These are phyloP conservation scores for Eriocheir sinensis DNA, from an alignment of 1,140 invertebrate species.

Conservation along the genomic window DNA sequence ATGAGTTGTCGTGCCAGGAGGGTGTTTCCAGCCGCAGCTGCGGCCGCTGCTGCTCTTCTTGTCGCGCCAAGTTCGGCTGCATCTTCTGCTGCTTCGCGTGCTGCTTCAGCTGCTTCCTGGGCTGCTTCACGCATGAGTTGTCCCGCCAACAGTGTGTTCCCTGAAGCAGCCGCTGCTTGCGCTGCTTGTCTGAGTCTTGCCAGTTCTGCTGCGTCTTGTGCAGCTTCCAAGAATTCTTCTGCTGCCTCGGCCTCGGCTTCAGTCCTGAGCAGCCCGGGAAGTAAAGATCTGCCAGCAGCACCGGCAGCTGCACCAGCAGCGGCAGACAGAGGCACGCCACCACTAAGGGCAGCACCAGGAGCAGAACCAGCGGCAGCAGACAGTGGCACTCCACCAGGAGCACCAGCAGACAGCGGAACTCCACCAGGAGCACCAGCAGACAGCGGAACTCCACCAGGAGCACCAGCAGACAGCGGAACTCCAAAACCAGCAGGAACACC, in stretches of 20 bases:
- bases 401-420: neutral
- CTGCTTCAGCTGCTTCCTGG: neutral
- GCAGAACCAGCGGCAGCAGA: neutral
- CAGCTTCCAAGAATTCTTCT: neutral
- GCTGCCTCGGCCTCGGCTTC: neutral
- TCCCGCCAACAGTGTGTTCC: neutral
- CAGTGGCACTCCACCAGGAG: neutral
- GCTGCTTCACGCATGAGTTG: slow-evolving; percentile 10
- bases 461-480: neutral
- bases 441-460: neutral
- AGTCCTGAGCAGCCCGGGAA: neutral
- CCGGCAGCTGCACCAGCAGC: neutral
- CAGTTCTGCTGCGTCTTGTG: neutral
- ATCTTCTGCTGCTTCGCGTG: slow-evolving; percentile 15
- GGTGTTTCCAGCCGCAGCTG: neutral
- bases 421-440: neutral
- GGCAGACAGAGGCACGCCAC: neutral
- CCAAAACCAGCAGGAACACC: neutral
- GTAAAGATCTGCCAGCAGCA: neutral
- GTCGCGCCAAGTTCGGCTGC: slow-evolving; percentile 11
- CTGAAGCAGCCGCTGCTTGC: neutral
- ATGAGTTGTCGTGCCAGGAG: neutral
- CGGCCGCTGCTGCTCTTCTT: neutral
- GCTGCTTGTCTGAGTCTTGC: neutral
- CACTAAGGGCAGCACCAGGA: neutral